phyloP scores from a whole-genome alignment of 2,797 vertebrate genomes.

The Centropyge bicolor region DNA sequence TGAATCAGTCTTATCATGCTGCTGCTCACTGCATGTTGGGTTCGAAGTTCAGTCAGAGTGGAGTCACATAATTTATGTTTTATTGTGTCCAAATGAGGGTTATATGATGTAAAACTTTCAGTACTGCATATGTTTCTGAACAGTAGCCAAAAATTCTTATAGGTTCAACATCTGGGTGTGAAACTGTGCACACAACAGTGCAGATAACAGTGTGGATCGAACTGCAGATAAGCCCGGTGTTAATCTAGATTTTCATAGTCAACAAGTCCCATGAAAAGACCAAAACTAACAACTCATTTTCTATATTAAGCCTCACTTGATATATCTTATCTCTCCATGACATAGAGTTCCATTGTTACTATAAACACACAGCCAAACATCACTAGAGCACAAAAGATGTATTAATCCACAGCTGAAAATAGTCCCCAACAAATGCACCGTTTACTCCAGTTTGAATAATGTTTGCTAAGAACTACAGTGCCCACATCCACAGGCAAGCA shows the following conservation, averaged over 20 bases:
- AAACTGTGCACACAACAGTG: neutral
- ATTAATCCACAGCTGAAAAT: neutral
- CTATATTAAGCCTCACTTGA: no score
- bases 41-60: conserved; percentile 34
- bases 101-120: neutral
- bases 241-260: no score
- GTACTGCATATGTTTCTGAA: neutral
- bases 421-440: neutral
- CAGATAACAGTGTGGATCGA: neutral
- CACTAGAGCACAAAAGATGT: neutral
- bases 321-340: no score
- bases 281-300: no score
- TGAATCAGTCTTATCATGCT: neutral
- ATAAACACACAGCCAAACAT: neutral
- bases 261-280: no score
- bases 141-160: neutral
- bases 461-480: neutral
- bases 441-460: neutral
- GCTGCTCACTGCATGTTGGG: neutral
- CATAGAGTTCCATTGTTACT: no score
- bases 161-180: neutral
- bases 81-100: neutral
- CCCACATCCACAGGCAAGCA: neutral
- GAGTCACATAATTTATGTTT: conserved; percentile 2
- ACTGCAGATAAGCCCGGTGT: conserved; percentile 1